Conservation (phyloP, 2,113 vertebrate genomes). For the Lepidothrix coronata region DNA sequence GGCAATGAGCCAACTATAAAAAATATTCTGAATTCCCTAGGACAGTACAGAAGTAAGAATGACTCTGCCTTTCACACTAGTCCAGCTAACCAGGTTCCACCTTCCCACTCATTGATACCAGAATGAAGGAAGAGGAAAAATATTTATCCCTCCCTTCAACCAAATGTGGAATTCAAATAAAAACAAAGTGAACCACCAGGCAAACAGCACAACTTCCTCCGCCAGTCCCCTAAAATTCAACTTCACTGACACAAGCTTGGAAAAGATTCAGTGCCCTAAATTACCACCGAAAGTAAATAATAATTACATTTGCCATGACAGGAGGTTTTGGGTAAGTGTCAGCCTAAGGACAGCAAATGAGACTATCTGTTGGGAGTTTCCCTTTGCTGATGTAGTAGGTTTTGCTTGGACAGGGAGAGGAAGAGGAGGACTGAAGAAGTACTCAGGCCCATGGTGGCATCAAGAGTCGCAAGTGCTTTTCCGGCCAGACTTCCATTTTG, state of each 20-base stretch:
- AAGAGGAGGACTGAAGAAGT: neutral
- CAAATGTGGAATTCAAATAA: slow-evolving; percentile 39
- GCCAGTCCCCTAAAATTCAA: neutral
- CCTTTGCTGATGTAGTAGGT: neutral
- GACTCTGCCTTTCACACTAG: neutral
- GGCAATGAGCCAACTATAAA: neutral
- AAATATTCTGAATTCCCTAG: neutral
- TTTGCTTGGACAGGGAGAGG: neutral
- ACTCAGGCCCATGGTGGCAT: neutral
- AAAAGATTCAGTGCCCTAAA: slow-evolving; percentile 29
- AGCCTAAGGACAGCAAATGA: slow-evolving; percentile 41
- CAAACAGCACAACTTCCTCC: slow-evolving; percentile 45
- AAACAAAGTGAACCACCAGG: slow-evolving; percentile 12
- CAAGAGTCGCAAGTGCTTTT: neutral
- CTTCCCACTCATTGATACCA: neutral
- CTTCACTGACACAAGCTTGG: slow-evolving; percentile 36
- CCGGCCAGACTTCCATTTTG: neutral
- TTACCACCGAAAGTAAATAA: slow-evolving; percentile 48
- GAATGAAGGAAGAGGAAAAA: neutral
- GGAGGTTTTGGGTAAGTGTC: slow-evolving; percentile 21
- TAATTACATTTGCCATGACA: slow-evolving; percentile 21
- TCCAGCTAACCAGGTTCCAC: neutral
- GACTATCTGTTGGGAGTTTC: neutral
- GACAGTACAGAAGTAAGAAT: neutral
- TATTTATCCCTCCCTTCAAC: slow-evolving; percentile 5